phyloP scores from a whole-genome alignment of 2,113 vertebrate species.

The Scytalopus superciliaris region DNA sequence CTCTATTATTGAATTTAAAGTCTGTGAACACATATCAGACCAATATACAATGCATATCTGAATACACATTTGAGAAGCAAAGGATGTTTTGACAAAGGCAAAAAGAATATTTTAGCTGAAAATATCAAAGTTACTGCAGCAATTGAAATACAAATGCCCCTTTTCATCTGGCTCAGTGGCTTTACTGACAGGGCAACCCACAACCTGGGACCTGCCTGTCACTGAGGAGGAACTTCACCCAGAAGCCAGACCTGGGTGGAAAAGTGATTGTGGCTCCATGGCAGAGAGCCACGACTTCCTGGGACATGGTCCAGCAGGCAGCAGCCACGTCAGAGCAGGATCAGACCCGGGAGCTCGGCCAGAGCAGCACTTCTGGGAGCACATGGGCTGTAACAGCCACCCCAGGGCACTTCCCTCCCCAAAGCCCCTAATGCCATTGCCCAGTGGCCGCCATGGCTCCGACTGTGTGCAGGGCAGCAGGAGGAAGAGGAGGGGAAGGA shows the following conservation, averaged over 20 bases:
- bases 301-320: background rate
- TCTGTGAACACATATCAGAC: slow-evolving; percentile 78
- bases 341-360: fast-evolving
- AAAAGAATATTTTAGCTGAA: slow-evolving; percentile 61
- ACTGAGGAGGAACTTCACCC: background rate
- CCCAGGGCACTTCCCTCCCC: background rate
- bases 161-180: background rate
- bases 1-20: slow-evolving; percentile 84
- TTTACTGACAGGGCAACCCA: background rate
- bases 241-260: background rate
- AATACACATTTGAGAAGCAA: slow-evolving; percentile 64
- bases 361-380: background rate
- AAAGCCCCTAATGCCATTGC: fast-evolving
- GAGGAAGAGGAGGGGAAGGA: background rate
- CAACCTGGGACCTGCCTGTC: background rate
- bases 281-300: background rate
- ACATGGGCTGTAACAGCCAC: fast-evolving
- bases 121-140: slow-evolving; percentile 67
- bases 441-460: fast-evolving
- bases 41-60: slow-evolving; percentile 73
- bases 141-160: slow-evolving; percentile 38
- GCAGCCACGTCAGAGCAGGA: background rate
- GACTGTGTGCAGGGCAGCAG: no score
- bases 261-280: fast-evolving
- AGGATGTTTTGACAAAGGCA: slow-evolving; percentile 72